Evolutionary conservation across 92 coral and sea anemone species (phyloP).

Genomic region (Metridium senile): DNA sequence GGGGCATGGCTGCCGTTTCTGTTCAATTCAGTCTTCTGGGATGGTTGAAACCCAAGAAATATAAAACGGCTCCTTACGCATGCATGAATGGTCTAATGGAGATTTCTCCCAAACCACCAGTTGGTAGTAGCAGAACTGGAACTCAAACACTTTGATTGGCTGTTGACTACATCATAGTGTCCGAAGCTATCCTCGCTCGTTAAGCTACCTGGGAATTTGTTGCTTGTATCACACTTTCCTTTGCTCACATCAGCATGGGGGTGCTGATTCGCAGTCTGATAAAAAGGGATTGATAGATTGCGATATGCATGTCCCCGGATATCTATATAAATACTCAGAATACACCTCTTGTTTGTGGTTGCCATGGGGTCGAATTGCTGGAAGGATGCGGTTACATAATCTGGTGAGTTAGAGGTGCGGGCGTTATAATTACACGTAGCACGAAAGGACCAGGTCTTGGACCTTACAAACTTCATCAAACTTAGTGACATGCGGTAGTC

Average conservation of each 20-base stretch:
- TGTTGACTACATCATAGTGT: neutral
- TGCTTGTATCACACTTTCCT: neutral
- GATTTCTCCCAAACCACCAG: slow-evolving; percentile 8
- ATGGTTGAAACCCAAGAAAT: no score
- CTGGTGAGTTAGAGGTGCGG: neutral
- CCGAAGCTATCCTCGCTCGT: slow-evolving; percentile 4
- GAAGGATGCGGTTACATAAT: neutral
- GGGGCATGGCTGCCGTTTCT: no score
- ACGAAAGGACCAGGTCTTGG: neutral
- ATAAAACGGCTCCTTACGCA: no score
- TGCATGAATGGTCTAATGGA: no score
- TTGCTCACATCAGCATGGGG: neutral
- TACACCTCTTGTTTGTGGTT: neutral
- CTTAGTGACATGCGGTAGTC: neutral
- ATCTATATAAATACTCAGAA: neutral
- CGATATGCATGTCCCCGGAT: neutral
- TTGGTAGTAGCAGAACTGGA: neutral
- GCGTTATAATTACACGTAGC: neutral
- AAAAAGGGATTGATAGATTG: neutral
- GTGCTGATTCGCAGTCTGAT: neutral
- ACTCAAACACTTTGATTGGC: neutral
- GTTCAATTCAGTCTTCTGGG: no score
- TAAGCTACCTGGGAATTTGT: neutral
- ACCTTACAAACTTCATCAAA: neutral
- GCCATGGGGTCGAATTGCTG: neutral